Percentiles rank a stretch among this genome's conserved stretches.
Conservation (phyloP, 2,797 vertebrate genomes). For the Psittacula echo region DNA sequence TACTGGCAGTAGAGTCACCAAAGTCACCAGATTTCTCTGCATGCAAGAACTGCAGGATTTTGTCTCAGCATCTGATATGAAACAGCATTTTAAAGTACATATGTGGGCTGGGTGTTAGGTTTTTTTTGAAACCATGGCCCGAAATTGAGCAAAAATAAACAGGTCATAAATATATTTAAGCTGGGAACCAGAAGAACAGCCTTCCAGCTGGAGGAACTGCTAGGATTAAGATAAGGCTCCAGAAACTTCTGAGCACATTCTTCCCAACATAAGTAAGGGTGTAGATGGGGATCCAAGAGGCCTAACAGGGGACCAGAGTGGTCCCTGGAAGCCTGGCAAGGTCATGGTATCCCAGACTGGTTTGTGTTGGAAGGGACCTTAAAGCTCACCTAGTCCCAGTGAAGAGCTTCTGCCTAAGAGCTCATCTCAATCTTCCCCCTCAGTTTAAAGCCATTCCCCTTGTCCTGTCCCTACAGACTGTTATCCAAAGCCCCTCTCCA, state of each 20-base stretch:
- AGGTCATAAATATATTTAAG: constrained; percentile 57
- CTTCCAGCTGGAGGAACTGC: constrained; percentile 7
- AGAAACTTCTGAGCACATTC: neutral
- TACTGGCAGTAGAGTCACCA: neutral
- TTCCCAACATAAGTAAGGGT: neutral
- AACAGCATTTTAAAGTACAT: constrained; percentile 31
- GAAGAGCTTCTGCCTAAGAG: neutral
- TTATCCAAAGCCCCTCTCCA: neutral
- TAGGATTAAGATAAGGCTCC: neutral
- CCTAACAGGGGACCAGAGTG: neutral
- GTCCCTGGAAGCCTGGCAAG: neutral
- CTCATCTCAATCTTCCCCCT: neutral
- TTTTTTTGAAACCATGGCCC: constrained; percentile 41
- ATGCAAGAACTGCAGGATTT: neutral
- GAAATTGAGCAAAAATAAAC: constrained; percentile 46
- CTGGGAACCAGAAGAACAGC: constrained; percentile 33
- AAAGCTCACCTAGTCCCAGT: neutral
- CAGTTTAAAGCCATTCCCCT: neutral
- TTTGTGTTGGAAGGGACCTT: neutral
- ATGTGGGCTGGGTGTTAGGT: constrained; percentile 48
- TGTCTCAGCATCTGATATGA: constrained; percentile 4
- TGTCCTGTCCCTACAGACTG: neutral
- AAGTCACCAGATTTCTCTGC: neutral
- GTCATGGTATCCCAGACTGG: neutral
- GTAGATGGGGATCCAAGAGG: neutral